These are phyloP conservation scores for Vulpes vulpes DNA, from an alignment of 2,113 vertebrate species.

Conservation along the genomic window DNA sequence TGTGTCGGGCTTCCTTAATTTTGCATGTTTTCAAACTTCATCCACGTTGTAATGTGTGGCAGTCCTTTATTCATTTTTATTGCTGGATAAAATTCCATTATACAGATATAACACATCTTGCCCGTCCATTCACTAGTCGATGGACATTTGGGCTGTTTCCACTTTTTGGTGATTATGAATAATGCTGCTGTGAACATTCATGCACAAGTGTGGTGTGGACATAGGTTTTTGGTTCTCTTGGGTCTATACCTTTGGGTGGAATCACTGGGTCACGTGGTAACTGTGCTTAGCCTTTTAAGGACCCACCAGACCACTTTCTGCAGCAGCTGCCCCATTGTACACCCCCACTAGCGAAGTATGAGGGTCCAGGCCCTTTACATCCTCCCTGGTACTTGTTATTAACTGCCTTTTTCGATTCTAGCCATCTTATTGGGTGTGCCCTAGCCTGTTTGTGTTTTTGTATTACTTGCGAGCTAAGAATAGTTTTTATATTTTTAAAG, in stretches of 20 bases:
- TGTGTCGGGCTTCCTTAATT: neutral
- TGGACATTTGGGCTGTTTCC: neutral
- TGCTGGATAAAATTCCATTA: neutral
- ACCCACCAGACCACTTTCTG: neutral
- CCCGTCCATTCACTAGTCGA: too few relatives aligned
- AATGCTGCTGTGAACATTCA: neutral
- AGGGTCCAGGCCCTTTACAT: neutral
- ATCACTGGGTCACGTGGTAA: neutral
- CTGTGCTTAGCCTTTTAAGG: neutral
- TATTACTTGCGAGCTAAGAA: neutral
- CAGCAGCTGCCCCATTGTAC: neutral
- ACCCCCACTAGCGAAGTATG: neutral
- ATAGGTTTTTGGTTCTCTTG: neutral
- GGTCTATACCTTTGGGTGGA: neutral
- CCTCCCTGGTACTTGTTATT: neutral
- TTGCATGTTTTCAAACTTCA: neutral
- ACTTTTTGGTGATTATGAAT: neutral
- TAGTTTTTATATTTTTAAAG: slow-evolving; percentile 37
- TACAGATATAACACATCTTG: rapidly evolving
- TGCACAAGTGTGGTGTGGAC: neutral
- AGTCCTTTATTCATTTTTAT: neutral
- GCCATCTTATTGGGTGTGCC: neutral
- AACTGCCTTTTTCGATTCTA: neutral
- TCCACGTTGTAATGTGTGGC: neutral
- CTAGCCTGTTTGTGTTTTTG: neutral